A percentile compares a stretch with the other conserved stretches of the same genome.
phyloP scores from a whole-genome alignment of 2,797 vertebrate genomes.

The Melanotaenia parkinsoni region DNA sequence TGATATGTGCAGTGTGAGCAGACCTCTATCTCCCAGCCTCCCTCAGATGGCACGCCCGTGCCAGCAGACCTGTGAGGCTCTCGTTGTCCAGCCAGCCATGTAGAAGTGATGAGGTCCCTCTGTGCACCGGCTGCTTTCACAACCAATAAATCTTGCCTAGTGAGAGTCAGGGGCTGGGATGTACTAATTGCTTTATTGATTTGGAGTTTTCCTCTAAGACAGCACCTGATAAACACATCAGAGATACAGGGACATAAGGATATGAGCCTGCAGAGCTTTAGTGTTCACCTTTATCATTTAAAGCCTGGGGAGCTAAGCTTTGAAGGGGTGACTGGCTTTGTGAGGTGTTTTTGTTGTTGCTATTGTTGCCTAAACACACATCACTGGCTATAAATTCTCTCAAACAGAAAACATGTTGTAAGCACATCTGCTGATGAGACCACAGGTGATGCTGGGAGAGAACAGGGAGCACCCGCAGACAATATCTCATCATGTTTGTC shows the following conservation, averaged over 20 bases:
- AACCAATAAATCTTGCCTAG: slow-evolving; percentile 70
- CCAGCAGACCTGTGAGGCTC: slow-evolving; percentile 31
- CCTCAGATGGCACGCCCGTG: slow-evolving; percentile 18
- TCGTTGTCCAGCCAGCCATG: slow-evolving; percentile 37
- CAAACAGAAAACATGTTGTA: slow-evolving; percentile 59
- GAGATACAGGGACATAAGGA: slow-evolving; percentile 56
- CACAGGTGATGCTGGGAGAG: slow-evolving; percentile 47
- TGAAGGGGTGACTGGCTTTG: slow-evolving; percentile 32
- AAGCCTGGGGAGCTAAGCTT: slow-evolving; percentile 45
- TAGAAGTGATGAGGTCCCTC: slow-evolving; percentile 67
- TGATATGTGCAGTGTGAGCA: slow-evolving; percentile 35
- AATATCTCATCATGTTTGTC: slow-evolving; percentile 53
- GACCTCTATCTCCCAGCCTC: slow-evolving; percentile 22
- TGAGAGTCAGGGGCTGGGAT: slow-evolving; percentile 65
- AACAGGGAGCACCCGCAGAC: slow-evolving; percentile 36
- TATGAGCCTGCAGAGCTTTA: slow-evolving; percentile 44
- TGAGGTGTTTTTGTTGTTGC: slow-evolving; percentile 16
- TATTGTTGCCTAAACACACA: slow-evolving; percentile 32
- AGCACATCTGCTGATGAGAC: slow-evolving; percentile 50
- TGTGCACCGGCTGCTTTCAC: slow-evolving; percentile 50
- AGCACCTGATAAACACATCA: slow-evolving; percentile 79
- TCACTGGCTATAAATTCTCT: slow-evolving; percentile 55
- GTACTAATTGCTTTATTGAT: slow-evolving; percentile 84
- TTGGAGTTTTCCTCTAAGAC: slow-evolving; percentile 68
- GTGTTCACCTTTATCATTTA: slow-evolving; percentile 34